Conservation (phyloP, 1,140 invertebrate genomes). For the Leptoteleia sp. region DNA sequence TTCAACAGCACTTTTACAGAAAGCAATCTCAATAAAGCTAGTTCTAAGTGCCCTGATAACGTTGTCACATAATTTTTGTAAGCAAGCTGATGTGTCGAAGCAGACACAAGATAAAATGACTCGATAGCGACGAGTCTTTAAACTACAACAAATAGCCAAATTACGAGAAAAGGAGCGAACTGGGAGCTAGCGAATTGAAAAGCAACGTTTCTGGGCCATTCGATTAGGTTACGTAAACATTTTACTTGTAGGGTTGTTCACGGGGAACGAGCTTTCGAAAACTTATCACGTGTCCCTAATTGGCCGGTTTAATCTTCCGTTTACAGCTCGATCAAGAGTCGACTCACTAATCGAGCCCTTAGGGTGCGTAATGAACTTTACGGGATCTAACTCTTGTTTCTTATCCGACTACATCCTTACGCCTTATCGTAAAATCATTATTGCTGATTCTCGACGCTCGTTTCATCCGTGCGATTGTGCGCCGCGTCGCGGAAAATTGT, state of each 20-base stretch:
- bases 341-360: constrained; percentile 62
- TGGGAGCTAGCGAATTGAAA: constrained; percentile 38
- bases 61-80: constrained; percentile 65
- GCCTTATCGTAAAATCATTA: constrained; percentile 63
- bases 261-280: constrained; percentile 42
- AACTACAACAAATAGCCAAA: constrained; percentile 39
- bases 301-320: constrained; percentile 58
- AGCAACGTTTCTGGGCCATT: constrained; percentile 38
- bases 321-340: constrained; percentile 63
- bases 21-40: constrained; percentile 63
- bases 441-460: constrained; percentile 49
- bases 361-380: constrained; percentile 64
- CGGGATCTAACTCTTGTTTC: constrained; percentile 53
- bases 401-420: constrained; percentile 45
- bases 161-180: constrained; percentile 31
- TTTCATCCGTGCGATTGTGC: constrained; percentile 35
- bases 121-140: constrained; percentile 37
- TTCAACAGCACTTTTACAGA: constrained; percentile 61
- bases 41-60: constrained; percentile 61
- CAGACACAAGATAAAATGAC: constrained; percentile 50
- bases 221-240: constrained; percentile 48
- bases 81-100: constrained; percentile 61
- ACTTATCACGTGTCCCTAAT: constrained; percentile 65
- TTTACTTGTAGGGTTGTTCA: constrained; percentile 29
- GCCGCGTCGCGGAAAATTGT: constrained; percentile 43